phyloP scores from a whole-genome alignment of 2,113 vertebrate species.

The Pavo muticus region DNA sequence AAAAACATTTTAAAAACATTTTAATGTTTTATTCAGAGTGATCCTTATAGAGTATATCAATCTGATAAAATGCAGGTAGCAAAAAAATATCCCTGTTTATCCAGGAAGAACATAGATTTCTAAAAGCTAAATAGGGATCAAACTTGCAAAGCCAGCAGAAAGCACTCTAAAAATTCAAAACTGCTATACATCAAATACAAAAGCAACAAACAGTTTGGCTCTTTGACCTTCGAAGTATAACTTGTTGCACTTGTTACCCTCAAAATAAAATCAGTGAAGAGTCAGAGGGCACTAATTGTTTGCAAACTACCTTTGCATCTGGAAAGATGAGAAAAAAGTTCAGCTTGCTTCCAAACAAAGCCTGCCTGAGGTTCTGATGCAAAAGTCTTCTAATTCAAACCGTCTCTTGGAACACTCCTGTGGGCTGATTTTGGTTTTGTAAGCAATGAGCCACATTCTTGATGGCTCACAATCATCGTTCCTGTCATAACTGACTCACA shows the following conservation, averaged over 20 bases:
- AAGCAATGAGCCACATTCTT: not conserved
- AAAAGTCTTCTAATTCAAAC: not conserved
- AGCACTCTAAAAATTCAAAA: rapidly evolving
- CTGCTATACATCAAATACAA: not conserved
- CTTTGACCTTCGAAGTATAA: not conserved
- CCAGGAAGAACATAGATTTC: not conserved
- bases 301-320: not conserved
- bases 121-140: not conserved
- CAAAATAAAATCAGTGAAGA: not conserved
- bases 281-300: not conserved
- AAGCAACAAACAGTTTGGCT: not conserved
- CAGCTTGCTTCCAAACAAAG: not conserved
- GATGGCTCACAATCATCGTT: not conserved
- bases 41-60: not conserved
- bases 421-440: not conserved
- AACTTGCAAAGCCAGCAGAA: not conserved
- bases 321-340: not conserved
- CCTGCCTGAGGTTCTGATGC: not conserved
- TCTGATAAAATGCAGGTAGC: not conserved
- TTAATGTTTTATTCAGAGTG: not conserved
- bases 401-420: not conserved
- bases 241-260: not conserved
- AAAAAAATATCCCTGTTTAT: not conserved
- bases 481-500: not conserved
- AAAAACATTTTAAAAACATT: not conserved